phyloP scores from a whole-genome alignment of 2,113 vertebrate genomes.

The Potamarius usumacintae region DNA sequence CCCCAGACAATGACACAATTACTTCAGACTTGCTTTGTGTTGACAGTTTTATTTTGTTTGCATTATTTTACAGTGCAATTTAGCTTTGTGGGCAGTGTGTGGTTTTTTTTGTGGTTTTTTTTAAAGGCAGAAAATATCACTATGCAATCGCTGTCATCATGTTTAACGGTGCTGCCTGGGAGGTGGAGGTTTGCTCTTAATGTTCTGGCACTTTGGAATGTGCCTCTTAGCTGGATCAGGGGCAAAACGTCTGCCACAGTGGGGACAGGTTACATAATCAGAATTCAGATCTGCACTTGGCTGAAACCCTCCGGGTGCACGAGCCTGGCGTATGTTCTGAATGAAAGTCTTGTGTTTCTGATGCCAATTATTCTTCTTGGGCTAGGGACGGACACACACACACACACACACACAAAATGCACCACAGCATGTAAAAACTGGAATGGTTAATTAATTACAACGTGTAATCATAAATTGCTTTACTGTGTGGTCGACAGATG shows the following conservation, averaged over 20 bases:
- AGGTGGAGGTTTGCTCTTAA: constrained; percentile 73
- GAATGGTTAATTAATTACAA: not conserved
- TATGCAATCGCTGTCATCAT: not conserved
- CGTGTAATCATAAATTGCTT: not conserved
- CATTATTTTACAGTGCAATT: not conserved
- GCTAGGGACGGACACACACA: constrained; percentile 34
- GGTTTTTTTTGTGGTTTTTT: not conserved
- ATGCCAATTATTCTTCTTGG: constrained; percentile 68
- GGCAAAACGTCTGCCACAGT: constrained; percentile 74
- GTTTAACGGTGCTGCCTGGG: constrained; percentile 43
- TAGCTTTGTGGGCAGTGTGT: not conserved
- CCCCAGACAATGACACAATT: not conserved
- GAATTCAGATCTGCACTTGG: constrained; percentile 59
- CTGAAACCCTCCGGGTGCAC: constrained; percentile 56
- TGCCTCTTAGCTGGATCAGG: constrained; percentile 73
- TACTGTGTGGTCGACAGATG: not conserved
- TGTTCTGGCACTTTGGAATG: constrained; percentile 75
- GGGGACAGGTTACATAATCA: constrained; percentile 75
- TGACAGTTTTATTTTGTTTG: not conserved
- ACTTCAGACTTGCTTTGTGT: not conserved
- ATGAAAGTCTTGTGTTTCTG: constrained; percentile 73
- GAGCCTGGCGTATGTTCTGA: constrained; percentile 63
- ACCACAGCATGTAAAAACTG: not conserved
- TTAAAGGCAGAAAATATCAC: not conserved
- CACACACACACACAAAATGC: not conserved